Evolutionary conservation across 1,140 invertebrate genomes (phyloP), one percentile per base, ranked within the genome.

Genomic region (Euura lappo): DNA sequence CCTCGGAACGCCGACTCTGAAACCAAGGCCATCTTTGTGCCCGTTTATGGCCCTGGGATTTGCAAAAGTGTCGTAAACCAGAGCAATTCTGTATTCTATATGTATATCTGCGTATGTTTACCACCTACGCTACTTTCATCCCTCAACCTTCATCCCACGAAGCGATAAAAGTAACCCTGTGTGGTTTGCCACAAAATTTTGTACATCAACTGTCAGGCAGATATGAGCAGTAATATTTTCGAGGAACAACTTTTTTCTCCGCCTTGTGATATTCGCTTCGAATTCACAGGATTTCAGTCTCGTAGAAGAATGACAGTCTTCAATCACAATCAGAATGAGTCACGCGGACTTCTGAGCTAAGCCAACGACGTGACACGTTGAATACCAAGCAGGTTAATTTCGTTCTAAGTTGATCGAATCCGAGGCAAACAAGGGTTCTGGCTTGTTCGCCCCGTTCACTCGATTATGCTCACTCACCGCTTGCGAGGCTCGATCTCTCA

Each of bases 331-430:
- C 28, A 28, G 28, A 28, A 28, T 28, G 28, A 28, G 28, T 28
- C 28, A 60, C 51, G 51, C 3, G 51, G 13, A 60, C 51, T 60
- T 60, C 28, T 60, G 51, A 60, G 51, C 28, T 28, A 60, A n/a
- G 51, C 51, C 51, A n/a, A 60, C 28, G 28, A 28, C 28, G 28
- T 60, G 13, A 60, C 51, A 60, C 51, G 51, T 60, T 60, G 51
- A 60, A 60, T 60, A 60, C 51, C 51, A 60, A 60, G 51, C 13
- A 60, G 51, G 51, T 60, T 60, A 60, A 60, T 60, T 60, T 60
- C 51, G 51, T 60, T 60, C 8, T 60, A 5, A 8, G 51, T 28
- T n/a, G 51, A 60, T 60, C 51, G 51, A 60, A 60, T 60, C 13
- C 51, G 8, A 60, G 51, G 6, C 51, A 60, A 60, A 60, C 51